Base-by-base conservation (phyloP, 2,797 vertebrate species). In the Sebastiscus tertius region DNA sequence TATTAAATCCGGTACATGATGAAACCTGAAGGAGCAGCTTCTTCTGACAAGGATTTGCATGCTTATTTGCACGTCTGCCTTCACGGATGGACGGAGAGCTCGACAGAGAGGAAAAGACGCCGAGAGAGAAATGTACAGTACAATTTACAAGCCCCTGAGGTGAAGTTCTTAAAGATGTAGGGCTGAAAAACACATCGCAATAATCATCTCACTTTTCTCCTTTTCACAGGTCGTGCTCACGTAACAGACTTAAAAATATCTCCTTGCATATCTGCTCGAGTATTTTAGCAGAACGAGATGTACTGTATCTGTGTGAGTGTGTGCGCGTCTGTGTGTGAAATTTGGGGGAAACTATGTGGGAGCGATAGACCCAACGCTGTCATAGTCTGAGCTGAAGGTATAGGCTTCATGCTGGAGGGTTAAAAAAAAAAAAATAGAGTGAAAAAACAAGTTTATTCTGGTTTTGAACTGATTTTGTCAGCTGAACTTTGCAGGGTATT, bases 181-280 rank as follows among this genome's bases (percentile, higher is more conserved):
- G 49, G 16, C n/a, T 75, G 39, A 72, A 80, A 88, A 80, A 58
- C 31, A 58, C 52, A 62, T 42, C 0, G 4, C 79, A 24, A 39
- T 74, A 68, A 80, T 84, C 72, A 72, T 80, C 67, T 73, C 74
- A 82, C 71, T 79, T 68, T 75, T 71, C 58, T 66, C 26, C 66
- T 72, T 68, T 80, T 84, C 68, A 69, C 80, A 81, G 65, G 67
- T 63, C 79, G 63, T 59, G 64, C 79, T 85, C 73, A 84, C 60
- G 39, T 78, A 83, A 86, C 73, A 80, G 46, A 72, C 26, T 78
- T 75, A 85, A 86, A 89, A 87, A 88, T 83, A 89, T 70, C 69
- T 83, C 71, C 34, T 64, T 20, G 31, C 55, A 72, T 58, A 67
- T 72, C 76, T 73, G 42, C 63, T 80, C n/a, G 33, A 72, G 65